These are phyloP conservation scores for Alces alces DNA, from an alignment of 2,113 vertebrate species.

Conservation along the genomic window DNA sequence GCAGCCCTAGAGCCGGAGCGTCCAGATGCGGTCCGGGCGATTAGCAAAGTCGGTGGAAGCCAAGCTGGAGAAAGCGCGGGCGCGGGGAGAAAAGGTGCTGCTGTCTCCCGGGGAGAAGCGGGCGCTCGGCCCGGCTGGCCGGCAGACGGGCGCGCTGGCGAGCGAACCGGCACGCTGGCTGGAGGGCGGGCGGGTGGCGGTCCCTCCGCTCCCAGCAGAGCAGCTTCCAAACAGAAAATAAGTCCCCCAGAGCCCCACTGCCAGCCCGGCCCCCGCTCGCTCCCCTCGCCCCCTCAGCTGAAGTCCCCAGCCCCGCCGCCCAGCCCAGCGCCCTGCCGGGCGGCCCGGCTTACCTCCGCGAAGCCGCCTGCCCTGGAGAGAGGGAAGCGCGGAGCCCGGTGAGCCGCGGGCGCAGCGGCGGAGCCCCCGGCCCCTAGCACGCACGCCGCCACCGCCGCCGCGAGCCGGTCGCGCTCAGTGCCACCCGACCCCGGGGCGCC, in stretches of 20 bases:
- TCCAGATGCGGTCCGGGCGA: constrained; percentile 19
- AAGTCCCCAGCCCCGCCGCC: background rate
- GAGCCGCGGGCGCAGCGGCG: background rate
- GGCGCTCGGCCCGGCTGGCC: background rate
- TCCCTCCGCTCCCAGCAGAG: background rate
- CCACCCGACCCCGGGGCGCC: constrained; percentile 51
- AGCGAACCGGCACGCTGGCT: background rate
- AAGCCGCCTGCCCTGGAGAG: constrained; percentile 37
- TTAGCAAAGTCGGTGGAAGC: constrained; percentile 37
- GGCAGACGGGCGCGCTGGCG: background rate
- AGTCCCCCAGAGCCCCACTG: constrained; percentile 1
- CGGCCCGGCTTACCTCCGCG: constrained; percentile 49
- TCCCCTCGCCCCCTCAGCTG: background rate
- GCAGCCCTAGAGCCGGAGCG: background rate
- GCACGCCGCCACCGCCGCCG: background rate
- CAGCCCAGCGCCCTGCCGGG: background rate
- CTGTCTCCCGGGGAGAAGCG: background rate
- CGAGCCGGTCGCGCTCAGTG: background rate
- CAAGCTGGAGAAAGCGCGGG: constrained; percentile 61
- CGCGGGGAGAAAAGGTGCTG: constrained; percentile 28
- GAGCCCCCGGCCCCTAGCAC: constrained; percentile 33
- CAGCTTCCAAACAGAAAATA: constrained; percentile 37
- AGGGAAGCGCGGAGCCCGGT: background rate
- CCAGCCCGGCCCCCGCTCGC: background rate
- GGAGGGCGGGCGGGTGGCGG: background rate